These are phyloP conservation scores for Allygus modestus DNA, from an alignment of 2,888 invertebrate species.

Conservation along the genomic window DNA sequence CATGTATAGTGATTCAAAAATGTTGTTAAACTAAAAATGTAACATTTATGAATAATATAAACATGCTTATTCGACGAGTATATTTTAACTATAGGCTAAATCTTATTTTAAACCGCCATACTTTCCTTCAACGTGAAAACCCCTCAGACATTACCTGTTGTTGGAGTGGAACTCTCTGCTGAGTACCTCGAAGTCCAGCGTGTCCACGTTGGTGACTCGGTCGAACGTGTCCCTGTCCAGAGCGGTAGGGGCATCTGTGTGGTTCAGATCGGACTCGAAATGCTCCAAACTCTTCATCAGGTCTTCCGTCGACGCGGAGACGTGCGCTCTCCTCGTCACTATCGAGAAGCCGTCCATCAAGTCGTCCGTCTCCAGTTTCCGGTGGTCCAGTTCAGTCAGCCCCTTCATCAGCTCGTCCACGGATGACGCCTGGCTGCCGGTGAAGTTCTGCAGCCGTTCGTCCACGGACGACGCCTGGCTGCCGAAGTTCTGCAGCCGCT, in stretches of 20 bases:
- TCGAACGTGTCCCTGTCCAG: conserved; percentile 56
- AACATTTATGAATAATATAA: not conserved
- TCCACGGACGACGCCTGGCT: conserved; percentile 56
- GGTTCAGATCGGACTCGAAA: conserved; percentile 54
- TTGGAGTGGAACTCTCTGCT: conserved; percentile 62
- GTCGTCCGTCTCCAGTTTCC: conserved; percentile 60
- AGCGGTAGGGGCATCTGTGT: conserved; percentile 16
- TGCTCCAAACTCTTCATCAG: conserved; percentile 67
- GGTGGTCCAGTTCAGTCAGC: conserved; percentile 52
- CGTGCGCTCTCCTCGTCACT: conserved; percentile 47
- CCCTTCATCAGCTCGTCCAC: conserved; percentile 62
- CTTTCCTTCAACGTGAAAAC: no score
- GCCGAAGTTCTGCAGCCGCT: conserved; percentile 64
- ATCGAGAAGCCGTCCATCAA: conserved; percentile 63
- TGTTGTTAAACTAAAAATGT: not conserved
- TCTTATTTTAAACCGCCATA: no score
- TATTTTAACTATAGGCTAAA: not conserved
- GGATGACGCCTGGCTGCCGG: conserved; percentile 44
- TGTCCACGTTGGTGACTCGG: conserved; percentile 51
- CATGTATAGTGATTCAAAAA: conserved; percentile 35
- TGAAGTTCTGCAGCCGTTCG: conserved; percentile 60
- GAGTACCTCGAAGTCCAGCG: conserved; percentile 62
- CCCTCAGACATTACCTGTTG: conserved; percentile 53
- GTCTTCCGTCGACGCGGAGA: conserved; percentile 68
- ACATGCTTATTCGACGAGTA: not conserved